Evolutionary conservation across 2,113 vertebrate genomes (phyloP).

Genomic region (Rhinogobius similis): DNA sequence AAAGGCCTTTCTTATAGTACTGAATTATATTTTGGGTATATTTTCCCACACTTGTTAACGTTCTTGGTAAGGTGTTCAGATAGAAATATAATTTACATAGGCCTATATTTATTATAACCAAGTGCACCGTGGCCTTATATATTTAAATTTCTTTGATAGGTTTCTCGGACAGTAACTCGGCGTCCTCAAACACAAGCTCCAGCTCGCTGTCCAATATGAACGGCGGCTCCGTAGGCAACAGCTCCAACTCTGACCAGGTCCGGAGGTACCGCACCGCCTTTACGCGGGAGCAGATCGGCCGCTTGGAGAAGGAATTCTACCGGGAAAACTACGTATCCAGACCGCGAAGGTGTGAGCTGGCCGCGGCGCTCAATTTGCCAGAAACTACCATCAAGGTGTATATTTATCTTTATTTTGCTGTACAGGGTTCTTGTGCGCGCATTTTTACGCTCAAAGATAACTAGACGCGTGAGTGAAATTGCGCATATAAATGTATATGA

Average conservation of each 20-base stretch:
- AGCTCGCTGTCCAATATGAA: conserved; percentile 83
- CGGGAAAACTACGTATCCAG: conserved; percentile 92
- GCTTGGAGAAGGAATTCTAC: conserved; percentile 93
- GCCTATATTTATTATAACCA: background rate
- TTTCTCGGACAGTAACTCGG: conserved; percentile 87
- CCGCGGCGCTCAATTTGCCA: conserved; percentile 93
- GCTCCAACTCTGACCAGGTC: conserved; percentile 87
- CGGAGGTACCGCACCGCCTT: conserved; percentile 90
- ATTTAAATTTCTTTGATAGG: conserved; percentile 64
- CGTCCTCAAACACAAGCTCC: conserved; percentile 80
- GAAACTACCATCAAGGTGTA: conserved; percentile 98
- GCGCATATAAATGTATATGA: background rate
- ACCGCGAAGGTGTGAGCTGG: conserved; percentile 94
- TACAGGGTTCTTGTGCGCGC: background rate
- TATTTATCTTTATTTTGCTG: conserved; percentile 17
- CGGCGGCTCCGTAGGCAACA: conserved; percentile 81
- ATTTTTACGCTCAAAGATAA: background rate
- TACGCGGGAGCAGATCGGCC: conserved; percentile 88
- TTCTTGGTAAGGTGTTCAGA: background rate
- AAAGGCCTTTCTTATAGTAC: too few species aligned
- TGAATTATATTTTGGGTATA: background rate
- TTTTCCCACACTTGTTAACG: background rate
- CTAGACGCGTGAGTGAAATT: background rate
- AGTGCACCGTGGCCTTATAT: background rate
- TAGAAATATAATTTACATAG: background rate